phyloP scores from a whole-genome alignment of 1,140 invertebrate species.

The Lordiphosa collinella region DNA sequence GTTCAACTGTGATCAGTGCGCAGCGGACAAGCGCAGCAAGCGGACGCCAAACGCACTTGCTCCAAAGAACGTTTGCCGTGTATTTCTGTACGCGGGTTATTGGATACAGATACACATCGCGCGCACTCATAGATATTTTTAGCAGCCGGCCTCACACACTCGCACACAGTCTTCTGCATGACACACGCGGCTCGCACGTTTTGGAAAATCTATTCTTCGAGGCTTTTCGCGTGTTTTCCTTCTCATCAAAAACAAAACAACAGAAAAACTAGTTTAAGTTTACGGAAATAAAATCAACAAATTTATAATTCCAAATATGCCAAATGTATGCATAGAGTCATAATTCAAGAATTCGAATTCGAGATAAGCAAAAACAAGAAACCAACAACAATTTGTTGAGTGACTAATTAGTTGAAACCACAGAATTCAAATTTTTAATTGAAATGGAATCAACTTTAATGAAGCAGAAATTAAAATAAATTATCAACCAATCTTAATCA shows the following conservation, averaged over 20 bases:
- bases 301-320: constrained; percentile 30
- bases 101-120: constrained; percentile 57
- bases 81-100: constrained; percentile 64
- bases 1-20: constrained; percentile 53
- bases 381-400: constrained; percentile 31
- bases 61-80: constrained; percentile 40
- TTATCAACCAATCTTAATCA: constrained; percentile 46
- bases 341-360: constrained; percentile 37
- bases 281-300: constrained; percentile 16
- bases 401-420: constrained; percentile 62
- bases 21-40: constrained; percentile 65
- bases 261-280: constrained; percentile 3
- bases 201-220: constrained; percentile 51
- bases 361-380: constrained; percentile 14
- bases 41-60: constrained; percentile 61
- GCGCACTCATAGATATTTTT: constrained; percentile 75
- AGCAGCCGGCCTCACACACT: constrained; percentile 65
- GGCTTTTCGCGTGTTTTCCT: constrained; percentile 35
- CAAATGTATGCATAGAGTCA: constrained; percentile 64
- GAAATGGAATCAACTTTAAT: constrained; percentile 31
- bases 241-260: constrained; percentile 7
- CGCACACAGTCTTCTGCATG: constrained; percentile 22
- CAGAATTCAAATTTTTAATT: constrained; percentile 58
- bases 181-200: constrained; percentile 73
- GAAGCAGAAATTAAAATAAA: constrained; percentile 48